A percentile compares a stretch with the other conserved stretches of the same genome.
Conservation (phyloP, 2,797 vertebrate species). For the Malurus leucopterus region DNA sequence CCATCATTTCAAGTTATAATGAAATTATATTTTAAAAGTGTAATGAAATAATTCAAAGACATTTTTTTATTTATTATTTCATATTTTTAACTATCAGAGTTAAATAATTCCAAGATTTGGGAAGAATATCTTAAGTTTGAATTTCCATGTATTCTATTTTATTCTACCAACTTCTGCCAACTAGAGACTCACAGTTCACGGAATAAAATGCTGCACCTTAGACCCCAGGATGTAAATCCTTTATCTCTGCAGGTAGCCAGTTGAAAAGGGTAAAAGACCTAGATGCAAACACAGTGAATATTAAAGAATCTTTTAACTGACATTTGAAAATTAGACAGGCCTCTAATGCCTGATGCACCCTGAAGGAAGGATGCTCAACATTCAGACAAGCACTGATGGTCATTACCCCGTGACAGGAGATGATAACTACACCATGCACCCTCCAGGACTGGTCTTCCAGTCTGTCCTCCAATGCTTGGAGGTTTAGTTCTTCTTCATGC, state of each 20-base stretch:
- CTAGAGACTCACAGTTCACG: neutral
- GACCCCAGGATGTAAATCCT: neutral
- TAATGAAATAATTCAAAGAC: neutral
- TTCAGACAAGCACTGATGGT: neutral
- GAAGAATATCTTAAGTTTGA: neutral
- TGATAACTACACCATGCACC: neutral
- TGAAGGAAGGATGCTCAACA: no score
- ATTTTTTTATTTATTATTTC: neutral
- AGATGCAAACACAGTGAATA: neutral
- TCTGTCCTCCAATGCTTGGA: neutral
- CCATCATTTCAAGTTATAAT: neutral
- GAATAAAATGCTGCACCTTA: neutral
- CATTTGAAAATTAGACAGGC: neutral
- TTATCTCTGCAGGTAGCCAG: neutral
- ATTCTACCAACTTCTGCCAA: neutral
- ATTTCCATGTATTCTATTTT: neutral
- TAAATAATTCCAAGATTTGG: neutral
- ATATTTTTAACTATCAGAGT: neutral
- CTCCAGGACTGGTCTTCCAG: neutral
- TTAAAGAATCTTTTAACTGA: neutral
- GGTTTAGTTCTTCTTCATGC: neutral
- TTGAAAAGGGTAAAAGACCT: neutral
- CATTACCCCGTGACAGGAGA: neutral
- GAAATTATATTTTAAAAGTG: neutral
- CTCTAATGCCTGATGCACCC: no score